Base-by-base conservation (phyloP, 2,113 vertebrate species). In the Ptychochromis oligacanthus region DNA sequence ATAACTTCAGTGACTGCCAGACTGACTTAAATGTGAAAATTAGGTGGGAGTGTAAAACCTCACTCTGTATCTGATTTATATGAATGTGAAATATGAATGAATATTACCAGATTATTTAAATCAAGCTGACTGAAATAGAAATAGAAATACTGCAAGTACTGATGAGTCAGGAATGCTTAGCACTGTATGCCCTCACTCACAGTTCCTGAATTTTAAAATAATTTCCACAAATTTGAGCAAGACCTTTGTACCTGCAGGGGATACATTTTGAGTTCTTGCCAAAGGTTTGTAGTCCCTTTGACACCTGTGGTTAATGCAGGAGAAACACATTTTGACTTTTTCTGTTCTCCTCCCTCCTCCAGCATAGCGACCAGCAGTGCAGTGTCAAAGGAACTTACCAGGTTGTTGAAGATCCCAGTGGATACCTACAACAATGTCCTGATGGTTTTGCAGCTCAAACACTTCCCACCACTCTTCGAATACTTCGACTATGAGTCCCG, bases 291-390 rank as follows among this genome's bases (percentile, higher is more conserved):
- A 49, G 65, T 43, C n/a, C 36, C 13, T 61, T 61, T 24, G 61
- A 14, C 2, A 0, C 3, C 60, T 38, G 22, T 22, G 10, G 13
- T 24, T 43, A 43, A 26, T 64, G 36, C n/a, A 40, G 34, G 57
- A 10, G 61, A 1, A 3, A 40, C 43, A 0, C 15, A 8, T 38
- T 54, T 67, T 36, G 4, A 18, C 15, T 38, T 28, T 31, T 18
- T 31, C 1, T 12, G 0, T 60, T 31, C 14, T 52, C 15, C 49
- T 24, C 8, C 17, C 80, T 87, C 81, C 49, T 92, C 81, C 14
- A 93, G 98, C 95, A 99, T 99, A 88, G 98, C 98, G n/a, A 99
- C 98, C 64, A 99, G 98, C 94, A 99, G 97, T 62, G 98, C 98
- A 0, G 98, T 99, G 87, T 99, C 98, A 1, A 99, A 99, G 94